Base-by-base conservation (phyloP, 2,888 invertebrate genomes). In the Sicus ferrugineus region DNA sequence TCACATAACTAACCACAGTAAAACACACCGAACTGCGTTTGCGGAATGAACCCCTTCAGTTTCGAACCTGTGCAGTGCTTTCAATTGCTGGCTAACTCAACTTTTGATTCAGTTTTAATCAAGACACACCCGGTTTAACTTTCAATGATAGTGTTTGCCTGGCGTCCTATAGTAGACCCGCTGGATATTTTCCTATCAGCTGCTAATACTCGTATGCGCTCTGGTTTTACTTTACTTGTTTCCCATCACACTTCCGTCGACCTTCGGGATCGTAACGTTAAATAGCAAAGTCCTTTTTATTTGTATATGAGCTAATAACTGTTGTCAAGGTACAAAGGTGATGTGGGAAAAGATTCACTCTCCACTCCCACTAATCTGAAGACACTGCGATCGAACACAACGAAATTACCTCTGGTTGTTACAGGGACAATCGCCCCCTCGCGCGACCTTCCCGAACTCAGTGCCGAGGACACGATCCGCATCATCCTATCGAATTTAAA, bases 371-470 rank as follows among this genome's bases (percentile, higher is more conserved):
- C 2, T 42, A 42, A 34, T 34, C 9, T 14, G 34, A 34, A 34
- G 34, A 9, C 9, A 14, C 14, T 34, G 7, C 34, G 7, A 34
- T 1, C 61, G 69, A 50, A 65, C 70, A 71, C 68, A 65, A 72
- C 69, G 52, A 59, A 65, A 68, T 71, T 69, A 77, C 76, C 77
- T 81, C 80, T 83, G 82, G 83, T 86, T 87, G 90, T 94, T 94
- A 90, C 94, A 95, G 95, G 95, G 92, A 95, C 95, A 88, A 93
- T 95, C 88, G 94, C 95, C 88, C 95, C 95, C 87, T 91, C 91
- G 85, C 92, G 94, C 86, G 94, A 94, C 86, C 89, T 93, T 82
- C 92, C 92, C 83, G 88, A 91, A 80, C 88, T 90, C 81, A 91
- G 92, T 81, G 88, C 90, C 82, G 93, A 93, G 87, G 93, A 93